Evolutionary conservation across 2,797 vertebrate species (phyloP).

Genomic region (Artibeus lituratus): DNA sequence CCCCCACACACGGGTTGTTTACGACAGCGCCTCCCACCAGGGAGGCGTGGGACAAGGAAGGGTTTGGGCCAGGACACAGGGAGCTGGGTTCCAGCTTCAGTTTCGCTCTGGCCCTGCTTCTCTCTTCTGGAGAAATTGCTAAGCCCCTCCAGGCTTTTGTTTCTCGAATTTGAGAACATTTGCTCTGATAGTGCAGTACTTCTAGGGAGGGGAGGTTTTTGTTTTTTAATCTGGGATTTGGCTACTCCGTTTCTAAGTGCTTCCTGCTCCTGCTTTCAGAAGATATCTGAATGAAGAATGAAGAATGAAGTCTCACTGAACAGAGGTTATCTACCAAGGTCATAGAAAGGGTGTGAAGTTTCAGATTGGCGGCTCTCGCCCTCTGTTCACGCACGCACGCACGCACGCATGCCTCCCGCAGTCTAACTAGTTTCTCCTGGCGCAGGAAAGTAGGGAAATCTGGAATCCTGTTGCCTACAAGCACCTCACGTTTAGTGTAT

Average conservation of each 20-base stretch:
- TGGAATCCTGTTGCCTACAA: not conserved
- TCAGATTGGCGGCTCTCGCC: not conserved
- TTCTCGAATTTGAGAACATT: not conserved
- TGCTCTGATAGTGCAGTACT: not conserved
- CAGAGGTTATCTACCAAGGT: conserved; percentile 23
- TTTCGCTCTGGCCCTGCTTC: not conserved
- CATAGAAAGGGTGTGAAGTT: not conserved
- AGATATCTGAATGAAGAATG: not conserved
- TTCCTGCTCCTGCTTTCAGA: not conserved
- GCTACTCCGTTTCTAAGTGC: not conserved
- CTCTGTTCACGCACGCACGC: not conserved
- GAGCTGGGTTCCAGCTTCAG: not conserved
- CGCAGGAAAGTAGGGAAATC: not conserved
- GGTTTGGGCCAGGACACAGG: not conserved
- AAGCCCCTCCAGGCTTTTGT: not conserved
- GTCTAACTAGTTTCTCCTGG: conserved; percentile 15
- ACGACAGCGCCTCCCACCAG: too few relatives aligned
- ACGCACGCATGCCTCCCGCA: not conserved
- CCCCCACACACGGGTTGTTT: not conserved
- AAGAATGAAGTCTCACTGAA: not conserved
- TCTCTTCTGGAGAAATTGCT: not conserved
- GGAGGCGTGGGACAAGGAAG: not conserved
- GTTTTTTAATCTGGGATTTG: not conserved
- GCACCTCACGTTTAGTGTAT: not conserved
- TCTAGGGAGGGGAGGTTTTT: not conserved